Evolutionary conservation across 2,888 invertebrate genomes (phyloP).

Genomic region (Branchipolynoe longqiensis): DNA sequence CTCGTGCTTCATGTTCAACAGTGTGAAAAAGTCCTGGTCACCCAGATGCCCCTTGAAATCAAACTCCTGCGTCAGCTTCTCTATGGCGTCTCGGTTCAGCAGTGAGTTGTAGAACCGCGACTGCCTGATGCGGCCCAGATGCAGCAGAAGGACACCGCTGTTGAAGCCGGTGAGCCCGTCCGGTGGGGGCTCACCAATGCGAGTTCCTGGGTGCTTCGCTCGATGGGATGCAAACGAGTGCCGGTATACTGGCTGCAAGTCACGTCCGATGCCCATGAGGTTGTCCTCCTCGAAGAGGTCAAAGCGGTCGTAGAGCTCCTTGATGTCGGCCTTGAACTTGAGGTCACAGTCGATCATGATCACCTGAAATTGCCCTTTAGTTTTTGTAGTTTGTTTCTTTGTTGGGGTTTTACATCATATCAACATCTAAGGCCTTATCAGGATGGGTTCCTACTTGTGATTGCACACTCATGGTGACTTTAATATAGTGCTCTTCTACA

Average conservation of each 20-base stretch:
- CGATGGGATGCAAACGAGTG: slow-evolving; percentile 88
- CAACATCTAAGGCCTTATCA: no score
- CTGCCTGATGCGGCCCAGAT: slow-evolving; percentile 86
- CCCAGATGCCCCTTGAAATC: slow-evolving; percentile 86
- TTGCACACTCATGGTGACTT: no score
- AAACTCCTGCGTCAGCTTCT: slow-evolving; percentile 80
- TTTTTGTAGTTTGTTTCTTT: neutral
- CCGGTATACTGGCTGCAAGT: slow-evolving; percentile 90
- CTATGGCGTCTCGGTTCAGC: slow-evolving; percentile 75
- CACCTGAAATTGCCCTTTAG: slow-evolving; percentile 80
- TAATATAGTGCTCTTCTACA: no score
- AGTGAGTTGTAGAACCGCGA: slow-evolving; percentile 85
- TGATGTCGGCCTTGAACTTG: slow-evolving; percentile 87
- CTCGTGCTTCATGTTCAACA: slow-evolving; percentile 87
- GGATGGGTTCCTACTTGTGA: no score
- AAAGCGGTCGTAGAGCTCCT: slow-evolving; percentile 87
- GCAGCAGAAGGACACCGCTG: slow-evolving; percentile 89
- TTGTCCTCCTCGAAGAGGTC: slow-evolving; percentile 85
- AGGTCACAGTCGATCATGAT: slow-evolving; percentile 90
- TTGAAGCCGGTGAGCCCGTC: slow-evolving; percentile 88
- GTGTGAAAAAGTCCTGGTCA: slow-evolving; percentile 91
- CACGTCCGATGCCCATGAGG: slow-evolving; percentile 86
- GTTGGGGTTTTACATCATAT: no score
- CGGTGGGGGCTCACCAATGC: slow-evolving; percentile 85
- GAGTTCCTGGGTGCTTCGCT: slow-evolving; percentile 85